Evolutionary conservation across 2,113 vertebrate species (phyloP), one percentile per base, ranked within the genome.

Genomic region (Myotis davidii): DNA sequence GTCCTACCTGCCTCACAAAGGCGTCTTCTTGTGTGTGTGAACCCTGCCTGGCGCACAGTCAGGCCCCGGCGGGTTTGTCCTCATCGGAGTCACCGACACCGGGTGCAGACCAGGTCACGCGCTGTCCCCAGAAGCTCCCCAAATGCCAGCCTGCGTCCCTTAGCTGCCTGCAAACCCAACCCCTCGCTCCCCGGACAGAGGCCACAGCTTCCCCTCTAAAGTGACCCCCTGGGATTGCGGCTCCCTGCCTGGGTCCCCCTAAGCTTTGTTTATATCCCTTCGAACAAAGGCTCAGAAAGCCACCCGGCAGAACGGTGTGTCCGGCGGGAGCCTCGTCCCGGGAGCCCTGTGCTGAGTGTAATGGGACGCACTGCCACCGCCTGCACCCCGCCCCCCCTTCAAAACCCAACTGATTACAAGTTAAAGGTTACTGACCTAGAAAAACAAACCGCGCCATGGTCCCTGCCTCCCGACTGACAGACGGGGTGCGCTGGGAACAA

Each of bases 191-290:
- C 16, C 9, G 45, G 59, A 93, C 29, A 73, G 88, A 95, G 72
- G 34, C 37, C 54, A 84, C 52, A 73, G 87, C 87, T 85, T 96
- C 78, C 87, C 89, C 93, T 95, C 18, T 88, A 67, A 39, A 86
- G 48, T 69, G 72, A 39, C 50, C 91, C 56, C 23, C 3, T 6
- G 65, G 82, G 59, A 85, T 2, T 61, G 94, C 70, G 77, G 50
- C 20, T 32, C 32, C 16, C 25, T 45, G 59, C 42, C 4, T 17
- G n/a, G 29, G 85, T 90, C 95, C 16, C 73, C 74, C 70, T 87
- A 90, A 96, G 78, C 48, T 96, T 52, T 94, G 90, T 95, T 95
- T 95, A 48, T 50, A 85, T 73, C 39, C 94, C 72, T 79, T 34
- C 39, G 23, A 93, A 88, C 67, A 95, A 95, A 97, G 94, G 29